These are phyloP conservation scores for Athetis lepigone DNA, from an alignment of 2,888 invertebrate species.

Conservation along the genomic window DNA sequence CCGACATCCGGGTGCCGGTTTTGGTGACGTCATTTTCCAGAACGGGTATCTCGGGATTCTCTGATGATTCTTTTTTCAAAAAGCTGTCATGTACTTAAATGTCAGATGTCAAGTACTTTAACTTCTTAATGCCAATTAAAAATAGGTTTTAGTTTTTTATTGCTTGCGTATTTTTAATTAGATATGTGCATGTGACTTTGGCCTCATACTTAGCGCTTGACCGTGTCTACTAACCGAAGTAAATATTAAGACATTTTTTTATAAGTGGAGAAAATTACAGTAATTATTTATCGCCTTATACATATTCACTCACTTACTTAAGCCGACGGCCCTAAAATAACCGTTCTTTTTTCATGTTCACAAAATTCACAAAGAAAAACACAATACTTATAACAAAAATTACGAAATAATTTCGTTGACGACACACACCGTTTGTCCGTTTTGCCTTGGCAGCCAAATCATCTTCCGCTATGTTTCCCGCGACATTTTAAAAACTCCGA, in stretches of 20 bases:
- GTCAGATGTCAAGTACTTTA: conserved; percentile 11
- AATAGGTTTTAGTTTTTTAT: not conserved
- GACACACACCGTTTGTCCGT: conserved; percentile 31
- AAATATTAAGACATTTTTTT: not conserved
- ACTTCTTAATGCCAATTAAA: conserved; percentile 24
- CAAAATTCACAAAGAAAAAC: not conserved
- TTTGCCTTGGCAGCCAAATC: conserved; percentile 23
- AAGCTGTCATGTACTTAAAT: conserved; percentile 4
- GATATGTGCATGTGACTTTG: not conserved
- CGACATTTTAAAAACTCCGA: conserved; percentile 23
- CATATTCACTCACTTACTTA: no score
- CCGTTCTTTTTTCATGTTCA: no score
- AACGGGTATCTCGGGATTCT: not conserved
- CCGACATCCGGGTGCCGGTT: conserved; percentile 35
- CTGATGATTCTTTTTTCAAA: not conserved
- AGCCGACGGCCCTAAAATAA: no score
- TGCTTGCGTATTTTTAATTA: not conserved
- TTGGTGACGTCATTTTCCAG: conserved; percentile 16
- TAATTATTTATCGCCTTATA: no score
- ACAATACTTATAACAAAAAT: not conserved
- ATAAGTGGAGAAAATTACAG: no score
- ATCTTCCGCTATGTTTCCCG: conserved; percentile 16
- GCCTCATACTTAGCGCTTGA: not conserved
- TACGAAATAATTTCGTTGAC: conserved; percentile 19
- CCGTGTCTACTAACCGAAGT: not conserved